Evolutionary conservation across 2,113 vertebrate genomes (phyloP).

Genomic region (Pangasianodon hypophthalmus): DNA sequence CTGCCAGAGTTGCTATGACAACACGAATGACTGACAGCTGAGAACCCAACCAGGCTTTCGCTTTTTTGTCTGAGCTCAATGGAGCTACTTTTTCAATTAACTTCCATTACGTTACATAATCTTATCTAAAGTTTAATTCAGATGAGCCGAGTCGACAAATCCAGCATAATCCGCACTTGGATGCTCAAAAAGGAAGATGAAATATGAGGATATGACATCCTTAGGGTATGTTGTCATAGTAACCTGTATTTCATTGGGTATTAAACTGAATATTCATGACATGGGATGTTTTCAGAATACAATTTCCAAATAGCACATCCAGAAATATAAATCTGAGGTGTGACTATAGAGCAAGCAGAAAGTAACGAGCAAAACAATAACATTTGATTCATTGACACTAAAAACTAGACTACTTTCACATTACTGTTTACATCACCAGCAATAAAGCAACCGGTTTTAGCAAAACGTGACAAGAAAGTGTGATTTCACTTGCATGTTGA

Average conservation of each 20-base stretch:
- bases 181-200: neutral
- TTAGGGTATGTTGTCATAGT: neutral
- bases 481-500: neutral
- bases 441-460: neutral
- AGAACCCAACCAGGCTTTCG: neutral
- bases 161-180: neutral
- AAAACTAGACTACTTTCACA: neutral
- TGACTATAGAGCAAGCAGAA: neutral
- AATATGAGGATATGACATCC: neutral
- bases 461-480: neutral
- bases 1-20: conserved; percentile 17
- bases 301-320: neutral
- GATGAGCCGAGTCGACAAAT: neutral
- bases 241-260: neutral
- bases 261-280: neutral
- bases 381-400: neutral
- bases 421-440: neutral
- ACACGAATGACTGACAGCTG: conserved; percentile 23
- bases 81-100: conserved; percentile 26
- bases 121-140: neutral
- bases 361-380: neutral
- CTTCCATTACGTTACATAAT: neutral
- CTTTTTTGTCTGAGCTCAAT: conserved; percentile 3
- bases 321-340: neutral
- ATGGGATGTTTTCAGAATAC: neutral